phyloP scores from a whole-genome alignment of 1,140 invertebrate species.

The Pachyrhynchus sulphureomaculatus region DNA sequence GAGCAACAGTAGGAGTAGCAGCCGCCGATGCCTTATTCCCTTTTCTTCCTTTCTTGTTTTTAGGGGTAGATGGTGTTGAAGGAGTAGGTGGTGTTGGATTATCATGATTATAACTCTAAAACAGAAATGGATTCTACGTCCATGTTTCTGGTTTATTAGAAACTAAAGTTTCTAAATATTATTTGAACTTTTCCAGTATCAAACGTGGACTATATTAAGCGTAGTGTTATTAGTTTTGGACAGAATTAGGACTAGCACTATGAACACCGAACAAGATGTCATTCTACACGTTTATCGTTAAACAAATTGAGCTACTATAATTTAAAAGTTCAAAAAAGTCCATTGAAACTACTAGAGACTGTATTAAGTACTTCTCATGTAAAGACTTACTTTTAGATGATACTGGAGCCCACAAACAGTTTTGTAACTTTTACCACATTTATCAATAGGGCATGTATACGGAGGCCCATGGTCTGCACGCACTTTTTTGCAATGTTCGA shows the following conservation, averaged over 20 bases:
- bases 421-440: slow-evolving; percentile 83
- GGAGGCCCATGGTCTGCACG: slow-evolving; percentile 76
- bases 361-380: neutral
- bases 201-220: too few species aligned
- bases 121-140: neutral
- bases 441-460: slow-evolving; percentile 79
- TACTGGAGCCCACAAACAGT: slow-evolving; percentile 82
- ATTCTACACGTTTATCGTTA: too few species aligned
- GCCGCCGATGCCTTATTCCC: slow-evolving; percentile 47
- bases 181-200: too few species aligned
- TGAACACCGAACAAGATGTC: too few species aligned
- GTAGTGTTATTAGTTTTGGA: too few species aligned
- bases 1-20: slow-evolving; percentile 51
- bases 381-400: slow-evolving; percentile 62
- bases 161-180: too few species aligned
- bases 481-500: slow-evolving; percentile 80
- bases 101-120: slow-evolving; percentile 74
- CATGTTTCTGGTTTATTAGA: too few species aligned
- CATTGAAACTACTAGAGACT: neutral
- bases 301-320: too few species aligned
- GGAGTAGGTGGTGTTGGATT: slow-evolving; percentile 55
- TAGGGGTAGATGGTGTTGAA: slow-evolving; percentile 47
- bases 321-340: too few species aligned
- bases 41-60: slow-evolving; percentile 56
- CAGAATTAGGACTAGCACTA: too few species aligned